These are phyloP conservation scores for Thamnophis sirtalis DNA, from an alignment of 2,113 vertebrate species.

Conservation along the genomic window DNA sequence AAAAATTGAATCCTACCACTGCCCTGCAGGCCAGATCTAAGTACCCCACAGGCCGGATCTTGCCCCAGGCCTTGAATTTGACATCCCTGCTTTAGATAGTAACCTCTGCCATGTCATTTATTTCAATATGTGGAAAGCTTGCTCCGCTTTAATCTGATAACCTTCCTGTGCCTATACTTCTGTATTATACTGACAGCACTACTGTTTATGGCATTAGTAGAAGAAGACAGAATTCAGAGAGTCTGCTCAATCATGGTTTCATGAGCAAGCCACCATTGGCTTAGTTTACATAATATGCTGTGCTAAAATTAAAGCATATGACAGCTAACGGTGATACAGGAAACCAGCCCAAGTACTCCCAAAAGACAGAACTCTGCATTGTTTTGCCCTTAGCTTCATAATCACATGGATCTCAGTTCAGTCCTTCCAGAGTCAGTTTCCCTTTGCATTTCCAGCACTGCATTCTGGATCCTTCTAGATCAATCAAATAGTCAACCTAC, in stretches of 20 bases:
- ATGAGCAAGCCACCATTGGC: neutral
- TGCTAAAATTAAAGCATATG: neutral
- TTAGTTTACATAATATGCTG: neutral
- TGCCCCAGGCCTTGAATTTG: too few species aligned
- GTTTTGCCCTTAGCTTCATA: neutral
- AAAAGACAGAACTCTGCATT: neutral
- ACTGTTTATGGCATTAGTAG: neutral
- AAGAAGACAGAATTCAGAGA: rapidly evolving
- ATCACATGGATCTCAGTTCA: neutral
- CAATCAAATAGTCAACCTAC: constrained; percentile 18
- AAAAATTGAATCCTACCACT: too few species aligned
- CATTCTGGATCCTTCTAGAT: constrained; percentile 5
- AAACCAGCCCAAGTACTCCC: neutral
- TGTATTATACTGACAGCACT: neutral
- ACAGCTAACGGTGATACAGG: neutral
- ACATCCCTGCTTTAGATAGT: neutral
- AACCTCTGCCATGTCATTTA: neutral
- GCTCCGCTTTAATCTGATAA: neutral
- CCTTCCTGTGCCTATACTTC: too few species aligned
- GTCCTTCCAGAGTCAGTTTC: neutral
- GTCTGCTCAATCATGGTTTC: neutral
- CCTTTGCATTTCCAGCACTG: constrained; percentile 9
- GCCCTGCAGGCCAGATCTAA: too few species aligned
- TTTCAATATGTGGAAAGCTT: neutral
- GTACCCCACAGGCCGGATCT: too few species aligned